Conservation (phyloP, 2,113 vertebrate species). For the Salminus brasiliensis region DNA sequence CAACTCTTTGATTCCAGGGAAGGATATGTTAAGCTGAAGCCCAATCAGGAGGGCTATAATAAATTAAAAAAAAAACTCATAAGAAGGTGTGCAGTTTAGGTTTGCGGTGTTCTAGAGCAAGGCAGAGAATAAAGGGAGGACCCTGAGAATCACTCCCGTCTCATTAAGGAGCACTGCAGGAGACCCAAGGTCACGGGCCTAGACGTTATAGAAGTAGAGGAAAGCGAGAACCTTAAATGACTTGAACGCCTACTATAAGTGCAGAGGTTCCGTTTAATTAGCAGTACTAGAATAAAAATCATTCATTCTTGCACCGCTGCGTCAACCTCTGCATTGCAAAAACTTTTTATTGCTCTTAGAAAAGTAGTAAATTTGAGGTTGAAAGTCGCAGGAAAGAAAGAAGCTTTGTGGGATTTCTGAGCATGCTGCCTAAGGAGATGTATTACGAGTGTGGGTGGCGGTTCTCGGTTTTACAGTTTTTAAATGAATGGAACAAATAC, state of each 20-base stretch:
- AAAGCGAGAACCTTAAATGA: neutral
- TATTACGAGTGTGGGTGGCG: slow-evolving; percentile 15
- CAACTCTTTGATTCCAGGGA: neutral
- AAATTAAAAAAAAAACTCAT: neutral
- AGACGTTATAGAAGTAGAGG: neutral
- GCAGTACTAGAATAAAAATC: slow-evolving; percentile 2
- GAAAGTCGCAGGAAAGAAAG: neutral
- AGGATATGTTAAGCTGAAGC: neutral
- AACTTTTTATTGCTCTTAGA: neutral
- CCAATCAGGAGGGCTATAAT: neutral
- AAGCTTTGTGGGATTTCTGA: neutral
- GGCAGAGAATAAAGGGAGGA: neutral
- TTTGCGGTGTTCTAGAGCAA: neutral
- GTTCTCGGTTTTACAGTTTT: neutral
- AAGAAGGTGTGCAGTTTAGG: slow-evolving; percentile 17
- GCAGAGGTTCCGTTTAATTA: slow-evolving; percentile 11
- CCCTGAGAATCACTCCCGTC: slow-evolving; percentile 10
- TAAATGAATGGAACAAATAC: neutral
- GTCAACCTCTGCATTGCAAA: neutral
- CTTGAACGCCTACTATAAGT: neutral
- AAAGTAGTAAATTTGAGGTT: neutral
- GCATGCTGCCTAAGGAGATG: neutral
- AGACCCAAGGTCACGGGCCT: neutral
- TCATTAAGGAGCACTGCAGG: slow-evolving; percentile 5
- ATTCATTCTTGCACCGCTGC: neutral